Base-by-base conservation (phyloP, 1,140 invertebrate genomes). In the Drosophila orosa region DNA sequence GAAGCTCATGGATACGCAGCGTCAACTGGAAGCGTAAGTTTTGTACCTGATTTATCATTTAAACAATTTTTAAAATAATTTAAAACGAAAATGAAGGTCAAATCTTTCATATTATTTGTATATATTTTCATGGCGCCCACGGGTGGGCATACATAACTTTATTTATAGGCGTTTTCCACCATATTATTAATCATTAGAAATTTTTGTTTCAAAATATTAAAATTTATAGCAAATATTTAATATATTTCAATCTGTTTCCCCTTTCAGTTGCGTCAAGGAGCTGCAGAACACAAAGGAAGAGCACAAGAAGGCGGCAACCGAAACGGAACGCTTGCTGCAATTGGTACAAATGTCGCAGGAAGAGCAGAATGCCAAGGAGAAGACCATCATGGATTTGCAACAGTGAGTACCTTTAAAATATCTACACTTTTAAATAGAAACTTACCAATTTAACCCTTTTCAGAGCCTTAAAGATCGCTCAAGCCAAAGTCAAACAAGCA, bases 321-420 rank as follows among this genome's bases (percentile, higher is more conserved):
- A 98, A 93, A 96, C 97, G 65, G 98, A 99, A 91, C 93, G 98
- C 82, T 92, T 99, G 65, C 93, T 98, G 74, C 96, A 98, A 91
- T 94, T 99, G 37, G 95, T 99, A 87, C 97, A 98, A 93, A 98
- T 98, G 95, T 96, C 96, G 74, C 98, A 99, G 92, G 97, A 98
- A 91, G 98, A 99, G 89, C 98, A 98, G 92, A 97, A 97, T 90
- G 94, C 96, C 74, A 98, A 99, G 93, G 98, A 99, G 91, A 98
- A 97, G 92, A 95, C 97, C 92, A 98, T 99, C 73, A 96, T 97
- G 93, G 98, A 99, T 92, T 94, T 99, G 91, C 97, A 98, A 94
- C 97, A 98, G 98, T 99, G 93, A 95, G 96, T 95, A n/a, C n/a
- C 3, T 9, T 50, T 3, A 10, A 6, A 8, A 4, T 3, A 33